phyloP scores from a whole-genome alignment of 2,888 invertebrate genomes.

The Germaria angustata region DNA sequence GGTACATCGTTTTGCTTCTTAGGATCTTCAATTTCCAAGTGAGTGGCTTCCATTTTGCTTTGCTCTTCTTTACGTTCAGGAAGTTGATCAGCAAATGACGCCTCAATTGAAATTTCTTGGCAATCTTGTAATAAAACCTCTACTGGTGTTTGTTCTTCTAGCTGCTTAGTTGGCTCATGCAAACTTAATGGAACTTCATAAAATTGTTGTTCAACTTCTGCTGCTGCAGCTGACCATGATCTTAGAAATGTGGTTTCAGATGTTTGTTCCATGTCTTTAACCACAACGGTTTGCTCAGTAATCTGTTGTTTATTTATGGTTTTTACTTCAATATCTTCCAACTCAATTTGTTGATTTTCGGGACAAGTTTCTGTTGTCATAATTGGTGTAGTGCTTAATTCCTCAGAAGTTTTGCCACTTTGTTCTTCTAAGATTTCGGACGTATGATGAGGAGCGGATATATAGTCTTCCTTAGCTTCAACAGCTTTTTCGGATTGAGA shows the following conservation, averaged over 20 bases:
- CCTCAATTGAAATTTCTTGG: not conserved
- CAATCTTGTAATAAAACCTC: not conserved
- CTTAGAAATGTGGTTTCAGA: constrained; percentile 45
- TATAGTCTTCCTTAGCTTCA: not conserved
- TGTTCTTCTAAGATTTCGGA: not conserved
- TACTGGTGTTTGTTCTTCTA: not conserved
- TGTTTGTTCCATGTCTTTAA: not conserved
- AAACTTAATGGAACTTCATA: not conserved
- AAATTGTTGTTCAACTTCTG: constrained; percentile 55
- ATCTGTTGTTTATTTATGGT: not conserved
- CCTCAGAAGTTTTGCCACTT: not conserved
- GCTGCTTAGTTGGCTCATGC: not conserved
- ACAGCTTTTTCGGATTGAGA: not conserved
- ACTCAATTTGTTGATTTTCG: not conserved
- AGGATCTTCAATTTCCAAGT: not conserved
- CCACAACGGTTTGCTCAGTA: not conserved
- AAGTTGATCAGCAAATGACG: not conserved
- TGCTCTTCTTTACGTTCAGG: not conserved
- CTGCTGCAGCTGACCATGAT: constrained; percentile 58
- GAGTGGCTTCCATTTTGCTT: not conserved
- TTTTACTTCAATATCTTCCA: not conserved
- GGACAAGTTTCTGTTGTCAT: not conserved
- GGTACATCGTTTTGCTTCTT: not conserved
- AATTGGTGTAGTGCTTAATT: not conserved
- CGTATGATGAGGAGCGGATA: not conserved